Base-by-base conservation (phyloP, 2,797 vertebrate genomes). In the Chaenodraco wilsoni region DNA sequence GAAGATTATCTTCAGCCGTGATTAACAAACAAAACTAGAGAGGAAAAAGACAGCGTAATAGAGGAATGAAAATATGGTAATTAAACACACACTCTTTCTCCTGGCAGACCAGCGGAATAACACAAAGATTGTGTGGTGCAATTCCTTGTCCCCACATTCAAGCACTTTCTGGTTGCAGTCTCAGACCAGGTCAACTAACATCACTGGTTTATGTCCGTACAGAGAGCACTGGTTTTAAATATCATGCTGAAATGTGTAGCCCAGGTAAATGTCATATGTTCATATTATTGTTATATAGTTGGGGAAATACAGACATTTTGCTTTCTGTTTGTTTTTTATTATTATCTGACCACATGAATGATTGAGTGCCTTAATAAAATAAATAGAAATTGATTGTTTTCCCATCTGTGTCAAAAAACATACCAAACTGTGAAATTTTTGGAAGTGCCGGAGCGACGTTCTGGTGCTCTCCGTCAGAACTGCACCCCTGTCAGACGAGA, bases 1-100 rank as follows among this genome's bases (percentile, higher is more conserved):
- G 61, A 51, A 69, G 61, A 72, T 66, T 63, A 77, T 61, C n/a
- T n/a, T 52, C 41, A 33, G 64, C 57, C 37, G 3, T 76, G 56
- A 64, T 40, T n/a, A 54, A 37, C 33, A 74, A 54, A 59, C 17
- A 51, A n/a, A 63, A 50, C 14, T 27, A 21, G 58, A 54, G 17
- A 55, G 14, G 23, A 19, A 56, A 65, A 19, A 21, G 41, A 51
- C 2, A 78, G 67, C 13, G 12, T 54, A 44, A 55, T 27, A 14
- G 23, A 52, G 9, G 49, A 66, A 80, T 67, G 2, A 52, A 31
- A 16, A 37, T 15, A 19, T 50, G 9, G 31, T 41, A 12, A 69
- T 51, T 17, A 21, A 69, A 46, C 17, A 46, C 37, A 51, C 17
- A 10, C 33, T 59, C 58, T 45, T 1, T 9, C 17, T 1, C 21